phyloP scores from a whole-genome alignment of 2,888 invertebrate genomes.

The Emmelina monodactyla region DNA sequence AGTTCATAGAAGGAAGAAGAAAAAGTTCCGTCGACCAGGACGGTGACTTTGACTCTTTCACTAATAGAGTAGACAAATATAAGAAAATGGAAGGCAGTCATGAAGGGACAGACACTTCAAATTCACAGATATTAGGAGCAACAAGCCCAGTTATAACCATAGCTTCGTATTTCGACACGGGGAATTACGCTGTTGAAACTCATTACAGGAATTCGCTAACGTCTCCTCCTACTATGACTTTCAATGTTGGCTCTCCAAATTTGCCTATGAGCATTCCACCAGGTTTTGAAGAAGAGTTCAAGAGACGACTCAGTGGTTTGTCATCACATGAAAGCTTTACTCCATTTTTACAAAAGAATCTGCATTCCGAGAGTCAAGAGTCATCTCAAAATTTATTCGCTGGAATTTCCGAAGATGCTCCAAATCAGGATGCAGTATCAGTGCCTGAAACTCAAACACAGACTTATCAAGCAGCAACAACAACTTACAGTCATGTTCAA shows the following conservation, averaged over 20 bases:
- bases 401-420: too few relatives aligned
- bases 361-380: conserved; percentile 15
- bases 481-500: background rate
- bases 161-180: conserved; percentile 55
- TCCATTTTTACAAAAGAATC: conserved; percentile 1
- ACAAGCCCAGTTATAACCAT: conserved; percentile 33
- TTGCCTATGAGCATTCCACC: conserved; percentile 33
- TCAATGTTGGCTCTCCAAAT: conserved; percentile 16
- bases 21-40: conserved; percentile 24
- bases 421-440: too few relatives aligned
- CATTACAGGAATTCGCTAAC: conserved; percentile 39
- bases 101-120: conserved; percentile 17
- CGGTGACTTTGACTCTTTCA: conserved; percentile 36
- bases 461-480: background rate
- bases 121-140: conserved; percentile 16
- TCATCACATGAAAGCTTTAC: conserved; percentile 14
- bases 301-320: conserved; percentile 20
- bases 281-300: conserved; percentile 46
- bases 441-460: background rate
- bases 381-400: too few relatives aligned
- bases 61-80: conserved; percentile 45
- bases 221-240: conserved; percentile 21
- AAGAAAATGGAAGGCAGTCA: conserved; percentile 33
- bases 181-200: conserved; percentile 51
- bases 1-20: conserved; percentile 28